Evolutionary conservation across 2,888 invertebrate genomes (phyloP).

Genomic region (Chymomyza procnemis): DNA sequence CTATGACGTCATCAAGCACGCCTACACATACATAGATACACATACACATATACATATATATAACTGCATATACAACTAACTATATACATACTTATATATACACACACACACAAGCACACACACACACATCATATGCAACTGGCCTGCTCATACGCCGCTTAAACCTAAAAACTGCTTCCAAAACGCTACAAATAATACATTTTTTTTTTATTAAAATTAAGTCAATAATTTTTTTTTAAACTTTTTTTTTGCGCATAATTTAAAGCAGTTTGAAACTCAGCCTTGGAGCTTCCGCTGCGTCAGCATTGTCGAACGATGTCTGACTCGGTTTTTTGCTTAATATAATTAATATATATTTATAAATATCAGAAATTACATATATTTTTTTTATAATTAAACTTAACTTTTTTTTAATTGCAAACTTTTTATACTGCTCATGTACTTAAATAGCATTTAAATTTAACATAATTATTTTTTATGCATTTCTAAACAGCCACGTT

Average conservation of each 20-base stretch:
- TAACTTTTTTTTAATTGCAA: conserved; percentile 29
- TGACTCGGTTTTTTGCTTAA: conserved; percentile 19
- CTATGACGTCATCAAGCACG: too few species aligned
- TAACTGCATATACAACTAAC: conserved; percentile 4
- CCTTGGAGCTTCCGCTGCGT: conserved; percentile 53
- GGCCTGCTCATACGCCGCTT: neutral
- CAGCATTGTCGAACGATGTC: conserved; percentile 65
- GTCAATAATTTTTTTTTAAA: conserved; percentile 1
- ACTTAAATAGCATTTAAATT: conserved; percentile 26
- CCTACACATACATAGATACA: conserved; percentile 23
- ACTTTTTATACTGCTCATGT: conserved; percentile 12
- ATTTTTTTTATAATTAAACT: conserved; percentile 17
- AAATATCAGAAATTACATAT: conserved; percentile 28
- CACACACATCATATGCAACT: conserved; percentile 22
- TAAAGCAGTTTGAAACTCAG: conserved; percentile 51
- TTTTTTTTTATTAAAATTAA: conserved; percentile 9
- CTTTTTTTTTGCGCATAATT: conserved; percentile 28
- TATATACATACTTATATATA: conserved; percentile 9
- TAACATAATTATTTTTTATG: conserved; percentile 26
- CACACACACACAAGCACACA: conserved; percentile 6
- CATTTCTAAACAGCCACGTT: conserved; percentile 39
- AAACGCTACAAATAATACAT: conserved; percentile 11
- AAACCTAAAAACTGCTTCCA: neutral
- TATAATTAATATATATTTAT: conserved; percentile 23
- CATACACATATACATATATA: conserved; percentile 8